These are phyloP conservation scores for Alcedo quadribrachys DNA, from an alignment of 2,797 vertebrate genomes.

Conservation along the genomic window DNA sequence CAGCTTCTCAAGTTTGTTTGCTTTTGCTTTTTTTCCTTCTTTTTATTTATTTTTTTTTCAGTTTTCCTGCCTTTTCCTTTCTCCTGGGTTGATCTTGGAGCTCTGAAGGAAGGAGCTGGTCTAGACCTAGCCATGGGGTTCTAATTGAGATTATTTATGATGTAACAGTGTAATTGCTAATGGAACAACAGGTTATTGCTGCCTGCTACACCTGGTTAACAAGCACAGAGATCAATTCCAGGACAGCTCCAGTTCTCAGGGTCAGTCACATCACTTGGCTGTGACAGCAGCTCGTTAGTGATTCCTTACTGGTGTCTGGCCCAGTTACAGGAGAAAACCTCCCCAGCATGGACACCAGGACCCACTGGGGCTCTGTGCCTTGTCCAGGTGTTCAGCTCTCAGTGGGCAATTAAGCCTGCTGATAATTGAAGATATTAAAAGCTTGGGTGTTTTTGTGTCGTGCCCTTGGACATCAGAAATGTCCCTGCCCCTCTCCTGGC, in stretches of 20 bases:
- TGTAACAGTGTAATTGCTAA: not conserved
- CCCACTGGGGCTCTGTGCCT: rapidly evolving
- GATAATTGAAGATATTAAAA: not conserved
- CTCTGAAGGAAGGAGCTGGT: not conserved
- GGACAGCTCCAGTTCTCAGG: rapidly evolving
- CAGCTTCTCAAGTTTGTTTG: not conserved
- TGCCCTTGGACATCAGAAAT: not conserved
- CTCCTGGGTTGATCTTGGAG: not conserved
- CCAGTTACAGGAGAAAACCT: rapidly evolving
- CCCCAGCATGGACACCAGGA: not conserved
- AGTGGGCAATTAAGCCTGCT: rapidly evolving
- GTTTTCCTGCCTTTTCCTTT: too few species aligned
- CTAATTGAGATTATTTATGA: not conserved
- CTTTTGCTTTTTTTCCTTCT: not conserved
- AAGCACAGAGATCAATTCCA: not conserved
- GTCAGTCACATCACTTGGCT: not conserved
- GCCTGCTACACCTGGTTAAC: not conserved
- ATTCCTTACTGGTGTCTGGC: rapidly evolving
- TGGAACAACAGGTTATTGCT: not conserved
- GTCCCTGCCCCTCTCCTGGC: not conserved
- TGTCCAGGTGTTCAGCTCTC: not conserved
- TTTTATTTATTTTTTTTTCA: not conserved
- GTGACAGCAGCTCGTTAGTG: not conserved
- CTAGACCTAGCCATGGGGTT: not conserved
- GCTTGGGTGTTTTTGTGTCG: rapidly evolving